A percentile compares a stretch with the other conserved stretches of the same genome.
These are phyloP conservation scores for Melolontha melolontha DNA, from an alignment of 2,888 invertebrate species.

Conservation along the genomic window DNA sequence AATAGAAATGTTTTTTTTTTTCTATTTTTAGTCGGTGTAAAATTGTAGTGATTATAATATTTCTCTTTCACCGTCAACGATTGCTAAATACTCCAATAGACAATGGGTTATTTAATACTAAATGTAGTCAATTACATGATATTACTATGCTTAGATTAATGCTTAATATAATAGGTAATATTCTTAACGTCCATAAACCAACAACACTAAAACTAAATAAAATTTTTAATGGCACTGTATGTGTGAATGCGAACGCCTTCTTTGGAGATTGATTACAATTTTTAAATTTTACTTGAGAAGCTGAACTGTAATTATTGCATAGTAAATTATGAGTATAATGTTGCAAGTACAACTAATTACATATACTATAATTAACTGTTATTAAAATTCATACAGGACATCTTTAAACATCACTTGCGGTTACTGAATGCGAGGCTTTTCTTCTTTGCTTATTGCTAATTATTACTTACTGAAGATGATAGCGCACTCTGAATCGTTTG, in stretches of 20 bases:
- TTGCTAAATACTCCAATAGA: no score
- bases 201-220: no score
- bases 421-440: slow-evolving; percentile 16
- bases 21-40: no score
- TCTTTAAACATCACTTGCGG: slow-evolving; percentile 24
- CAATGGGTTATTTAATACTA: no score
- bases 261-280: slow-evolving; percentile 40
- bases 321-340: slow-evolving; percentile 38
- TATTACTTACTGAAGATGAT: slow-evolving; percentile 16
- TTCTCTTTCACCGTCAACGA: no score
- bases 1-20: no score
- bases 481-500: background rate
- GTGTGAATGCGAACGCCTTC: slow-evolving; percentile 4
- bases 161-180: no score
- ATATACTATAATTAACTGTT: slow-evolving; percentile 32
- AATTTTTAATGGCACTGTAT: slow-evolving; percentile 3
- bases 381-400: slow-evolving; percentile 39
- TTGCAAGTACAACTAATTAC: slow-evolving; percentile 33
- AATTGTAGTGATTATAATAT: no score
- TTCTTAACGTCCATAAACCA: no score
- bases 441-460: slow-evolving; percentile 25
- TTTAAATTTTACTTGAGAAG: slow-evolving; percentile 37
- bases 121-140: no score
- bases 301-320: slow-evolving; percentile 35
- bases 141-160: no score